Percentiles rank a stretch among this genome's conserved stretches.
Evolutionary conservation across 2,113 vertebrate species (phyloP).

Genomic region (Ceyx melanurus): DNA sequence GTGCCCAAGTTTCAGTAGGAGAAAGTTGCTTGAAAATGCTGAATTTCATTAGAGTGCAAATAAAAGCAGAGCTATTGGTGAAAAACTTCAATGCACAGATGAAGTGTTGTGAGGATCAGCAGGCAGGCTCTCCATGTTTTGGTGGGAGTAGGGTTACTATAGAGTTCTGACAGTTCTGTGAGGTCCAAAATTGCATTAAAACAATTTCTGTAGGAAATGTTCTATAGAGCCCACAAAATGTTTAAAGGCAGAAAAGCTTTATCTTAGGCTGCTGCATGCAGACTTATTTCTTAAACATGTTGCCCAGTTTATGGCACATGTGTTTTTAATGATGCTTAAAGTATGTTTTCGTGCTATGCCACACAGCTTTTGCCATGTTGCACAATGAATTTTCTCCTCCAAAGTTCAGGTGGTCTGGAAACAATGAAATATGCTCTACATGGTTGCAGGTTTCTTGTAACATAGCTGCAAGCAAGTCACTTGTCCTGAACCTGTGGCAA

Average conservation of each 20-base stretch:
- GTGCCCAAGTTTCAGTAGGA: not conserved
- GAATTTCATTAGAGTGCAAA: not conserved
- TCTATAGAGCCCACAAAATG: not conserved
- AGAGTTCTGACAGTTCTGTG: accelerated
- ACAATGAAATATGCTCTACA: not conserved
- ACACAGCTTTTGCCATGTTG: not conserved
- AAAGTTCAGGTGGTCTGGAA: not conserved
- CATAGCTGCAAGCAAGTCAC: not conserved
- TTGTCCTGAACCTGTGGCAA: not conserved
- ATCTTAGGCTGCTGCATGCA: not conserved
- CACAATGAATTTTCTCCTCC: not conserved
- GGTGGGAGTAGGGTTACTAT: not conserved
- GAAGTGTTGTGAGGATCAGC: not conserved
- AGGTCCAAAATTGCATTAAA: not conserved
- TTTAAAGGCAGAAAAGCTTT: not conserved
- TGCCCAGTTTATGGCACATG: accelerated
- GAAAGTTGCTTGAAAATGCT: not conserved
- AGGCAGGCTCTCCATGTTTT: not conserved
- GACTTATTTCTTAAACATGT: not conserved
- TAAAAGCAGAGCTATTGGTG: not conserved
- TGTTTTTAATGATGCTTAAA: not conserved
- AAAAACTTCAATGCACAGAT: not conserved
- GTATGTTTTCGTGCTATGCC: not conserved
- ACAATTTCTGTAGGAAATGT: not conserved
- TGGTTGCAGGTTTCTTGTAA: not conserved